Evolutionary conservation across 2,888 invertebrate species (phyloP).

Genomic region (Catocala fraxini): DNA sequence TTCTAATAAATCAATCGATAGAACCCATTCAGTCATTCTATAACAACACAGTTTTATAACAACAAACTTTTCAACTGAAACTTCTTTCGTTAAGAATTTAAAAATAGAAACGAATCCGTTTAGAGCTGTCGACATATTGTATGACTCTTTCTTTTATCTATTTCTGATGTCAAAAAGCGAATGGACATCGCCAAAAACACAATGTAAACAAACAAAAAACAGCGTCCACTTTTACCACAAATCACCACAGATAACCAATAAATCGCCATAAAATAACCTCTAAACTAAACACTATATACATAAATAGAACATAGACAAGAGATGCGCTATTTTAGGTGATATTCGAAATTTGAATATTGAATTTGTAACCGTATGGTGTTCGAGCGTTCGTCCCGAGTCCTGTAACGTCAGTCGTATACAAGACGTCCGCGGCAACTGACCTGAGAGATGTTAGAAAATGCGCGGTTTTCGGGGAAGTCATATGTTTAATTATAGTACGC

Average conservation of each 20-base stretch:
- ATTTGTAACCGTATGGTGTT: conserved; percentile 60
- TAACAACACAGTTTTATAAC: no score
- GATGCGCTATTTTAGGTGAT: conserved; percentile 7
- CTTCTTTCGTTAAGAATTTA: conserved; percentile 3
- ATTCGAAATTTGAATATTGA: conserved; percentile 27
- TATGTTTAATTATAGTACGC: conserved; percentile 73
- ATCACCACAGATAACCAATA: conserved; percentile 25
- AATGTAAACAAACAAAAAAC: conserved; percentile 27
- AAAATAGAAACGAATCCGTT: conserved; percentile 7
- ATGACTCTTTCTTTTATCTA: conserved; percentile 8
- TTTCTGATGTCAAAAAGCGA: conserved; percentile 9
- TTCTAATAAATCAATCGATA: no score
- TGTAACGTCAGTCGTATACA: conserved; percentile 72
- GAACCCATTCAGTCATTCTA: no score
- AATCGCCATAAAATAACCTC: conserved; percentile 23
- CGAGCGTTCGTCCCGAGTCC: conserved; percentile 75
- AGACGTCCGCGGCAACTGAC: conserved; percentile 73
- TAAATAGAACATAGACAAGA: conserved; percentile 9
- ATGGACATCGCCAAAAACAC: conserved; percentile 22
- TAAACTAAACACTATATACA: background rate
- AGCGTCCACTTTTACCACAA: conserved; percentile 27
- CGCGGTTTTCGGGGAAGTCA: conserved; percentile 74
- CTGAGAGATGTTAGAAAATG: conserved; percentile 70
- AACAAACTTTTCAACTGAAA: background rate
- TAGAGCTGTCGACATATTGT: background rate